Evolutionary conservation across 1,140 invertebrate species (phyloP), one percentile per base, ranked within the genome.

Genomic region (Trichonephila clavata): DNA sequence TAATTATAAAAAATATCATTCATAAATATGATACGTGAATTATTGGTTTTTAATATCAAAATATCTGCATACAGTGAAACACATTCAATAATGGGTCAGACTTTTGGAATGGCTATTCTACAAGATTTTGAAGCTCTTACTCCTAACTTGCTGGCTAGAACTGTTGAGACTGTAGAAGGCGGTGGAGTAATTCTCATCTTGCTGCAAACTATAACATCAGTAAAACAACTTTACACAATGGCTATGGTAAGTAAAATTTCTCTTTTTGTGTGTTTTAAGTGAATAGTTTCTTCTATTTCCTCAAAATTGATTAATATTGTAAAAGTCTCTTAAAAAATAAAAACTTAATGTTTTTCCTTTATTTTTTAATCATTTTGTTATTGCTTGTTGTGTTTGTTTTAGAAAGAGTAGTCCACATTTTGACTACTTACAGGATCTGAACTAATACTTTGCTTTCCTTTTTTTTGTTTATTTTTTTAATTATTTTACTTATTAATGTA

Each of bases 51-150:
- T 39, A 39, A 39, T 39, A 39, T 39, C 10, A 50, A 50, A 50
- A 50, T 50, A 50, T 50, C 10, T 50, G 7, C 50, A 50, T 50
- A 10, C 59, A 94, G 94, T 87, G 99, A 99, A 96, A 99, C 99
- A 14, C 98, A 99, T 95, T 99, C 99, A 95, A 99, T 99, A 95
- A 96, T 99, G 2, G 99, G 99, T 89, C 98, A 99, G 94, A 99
- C 99, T 1, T 99, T 98, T 96, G 95, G 95, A 27, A 95, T 95
- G 95, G 90, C 95, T 68, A 94, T 95, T 93, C 96, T 96, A 20
- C 95, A 98, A 97, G 99, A 99, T 96, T 99, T 99, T 97, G 99
- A 99, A 97, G 99, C 99, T 4, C 95, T 99, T 0, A 99, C 99
- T n/a, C 99, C 99, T 10, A 99, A 99, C 96, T 96, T 99, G 77